phyloP scores from a whole-genome alignment of 2,888 invertebrate species.

The Spicauda simplicius region DNA sequence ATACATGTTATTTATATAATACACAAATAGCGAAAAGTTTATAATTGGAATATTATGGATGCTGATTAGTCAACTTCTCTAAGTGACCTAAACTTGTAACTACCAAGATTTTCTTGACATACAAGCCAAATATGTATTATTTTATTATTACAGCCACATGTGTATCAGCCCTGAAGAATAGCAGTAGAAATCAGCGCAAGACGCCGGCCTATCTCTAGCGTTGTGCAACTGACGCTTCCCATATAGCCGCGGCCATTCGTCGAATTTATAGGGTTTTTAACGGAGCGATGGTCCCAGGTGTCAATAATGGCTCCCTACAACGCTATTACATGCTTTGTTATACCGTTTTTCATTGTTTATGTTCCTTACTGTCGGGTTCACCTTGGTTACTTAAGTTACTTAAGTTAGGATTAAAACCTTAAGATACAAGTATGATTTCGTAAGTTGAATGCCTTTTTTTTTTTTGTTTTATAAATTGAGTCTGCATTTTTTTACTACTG shows the following conservation, averaged over 20 bases:
- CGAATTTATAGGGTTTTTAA: slow-evolving; percentile 46
- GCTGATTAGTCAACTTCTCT: too few relatives aligned
- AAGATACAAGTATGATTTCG: neutral
- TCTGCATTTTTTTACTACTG: too few relatives aligned
- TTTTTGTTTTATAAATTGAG: too few relatives aligned
- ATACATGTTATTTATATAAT: too few relatives aligned
- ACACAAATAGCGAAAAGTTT: too few relatives aligned
- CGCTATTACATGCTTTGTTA: slow-evolving; percentile 26
- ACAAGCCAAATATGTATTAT: too few relatives aligned
- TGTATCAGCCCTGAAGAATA: neutral
- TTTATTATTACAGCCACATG: neutral
- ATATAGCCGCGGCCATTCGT: slow-evolving; percentile 41
- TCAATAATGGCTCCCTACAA: slow-evolving; percentile 45
- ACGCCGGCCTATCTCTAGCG: slow-evolving; percentile 8
- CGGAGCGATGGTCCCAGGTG: slow-evolving; percentile 43
- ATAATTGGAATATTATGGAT: too few relatives aligned
- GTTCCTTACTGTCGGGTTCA: neutral
- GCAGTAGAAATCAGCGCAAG: slow-evolving; percentile 2
- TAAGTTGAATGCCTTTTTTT: too few relatives aligned
- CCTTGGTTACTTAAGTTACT: too few relatives aligned
- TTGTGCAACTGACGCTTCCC: slow-evolving; percentile 43
- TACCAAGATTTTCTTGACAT: too few relatives aligned
- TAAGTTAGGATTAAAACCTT: too few relatives aligned
- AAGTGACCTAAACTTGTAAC: too few relatives aligned
- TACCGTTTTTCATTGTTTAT: slow-evolving; percentile 1